Base-by-base conservation (phyloP, 2,888 invertebrate genomes). In the Hoplodrina ambigua region DNA sequence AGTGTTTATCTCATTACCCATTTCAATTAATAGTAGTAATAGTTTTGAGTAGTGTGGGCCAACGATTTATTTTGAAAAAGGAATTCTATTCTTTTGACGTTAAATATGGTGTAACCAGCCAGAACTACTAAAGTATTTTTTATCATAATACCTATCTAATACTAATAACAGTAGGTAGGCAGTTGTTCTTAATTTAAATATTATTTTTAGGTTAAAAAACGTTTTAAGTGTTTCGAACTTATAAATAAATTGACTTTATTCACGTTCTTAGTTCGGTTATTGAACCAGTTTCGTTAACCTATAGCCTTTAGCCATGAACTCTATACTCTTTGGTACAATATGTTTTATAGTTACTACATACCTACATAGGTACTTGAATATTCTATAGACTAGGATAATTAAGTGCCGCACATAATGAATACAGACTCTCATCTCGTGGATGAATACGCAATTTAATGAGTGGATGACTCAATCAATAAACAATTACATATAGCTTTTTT, bases 401-500 rank as follows among this genome's bases (percentile, higher is more conserved):
- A 53, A 57, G 2, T 50, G 17, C 2, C 44, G 15, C 13, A 50
- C 17, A 54, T 58, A 44, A 59, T 37, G 13, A 62, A 53, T 25
- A 30, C 20, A 54, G 20, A 25, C 10, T 53, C 61, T 33, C n/a
- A 69, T 70, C 0, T 25, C 20, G 19, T 61, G 44, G 67, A 61
- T 67, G 37, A 76, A 54, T 72, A 61, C 49, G 20, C 41, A 60
- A 61, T 25, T 61, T 78, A 77, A 78, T 58, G 62, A 52, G 20
- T 37, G 1, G 52, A 59, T 73, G 75, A 71, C 53, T 71, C 69
- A 80, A 58, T 46, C 58, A 67, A 33, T 44, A 63, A 60, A 75
- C 66, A 64, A 72, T 57, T 65, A 65, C 20, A 64, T 50, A 19
- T 53, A 20, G 58, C 41, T 8, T 57, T 57, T 53, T 61, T 60